phyloP scores from a whole-genome alignment of 1,140 invertebrate genomes.

The Lineus longissimus region DNA sequence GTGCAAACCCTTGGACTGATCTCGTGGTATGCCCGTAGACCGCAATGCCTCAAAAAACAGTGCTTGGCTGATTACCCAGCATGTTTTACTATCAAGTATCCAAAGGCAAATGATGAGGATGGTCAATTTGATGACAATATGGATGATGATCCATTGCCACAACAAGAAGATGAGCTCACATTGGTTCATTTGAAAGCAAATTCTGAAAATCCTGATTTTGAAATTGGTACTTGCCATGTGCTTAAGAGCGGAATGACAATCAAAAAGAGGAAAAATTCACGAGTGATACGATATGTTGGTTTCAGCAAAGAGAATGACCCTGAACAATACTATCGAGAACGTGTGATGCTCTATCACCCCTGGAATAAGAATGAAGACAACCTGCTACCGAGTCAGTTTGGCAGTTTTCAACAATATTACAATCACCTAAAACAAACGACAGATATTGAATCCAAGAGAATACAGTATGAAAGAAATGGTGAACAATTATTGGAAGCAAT shows the following conservation, averaged over 20 bases:
- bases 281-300: conserved; percentile 17
- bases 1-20: not conserved
- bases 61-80: not conserved
- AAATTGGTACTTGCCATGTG: not conserved
- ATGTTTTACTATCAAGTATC: not conserved
- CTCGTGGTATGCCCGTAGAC: not conserved
- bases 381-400: not conserved
- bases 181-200: not conserved
- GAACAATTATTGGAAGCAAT: not conserved
- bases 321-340: conserved; percentile 21
- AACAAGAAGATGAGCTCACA: not conserved
- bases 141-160: not conserved
- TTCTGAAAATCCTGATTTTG: not conserved
- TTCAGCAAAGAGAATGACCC: conserved; percentile 8
- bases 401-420: not conserved
- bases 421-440: not conserved
- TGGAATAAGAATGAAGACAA: conserved; percentile 12
- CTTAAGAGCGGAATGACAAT: not conserved
- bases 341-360: conserved; percentile 12
- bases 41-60: not conserved
- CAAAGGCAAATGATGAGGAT: not conserved
- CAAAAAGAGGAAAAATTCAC: not conserved
- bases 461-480: not conserved
- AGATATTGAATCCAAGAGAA: not conserved
- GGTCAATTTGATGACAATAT: not conserved